Base-by-base conservation (phyloP, 2,888 invertebrate species). In the Melipona bicolor region DNA sequence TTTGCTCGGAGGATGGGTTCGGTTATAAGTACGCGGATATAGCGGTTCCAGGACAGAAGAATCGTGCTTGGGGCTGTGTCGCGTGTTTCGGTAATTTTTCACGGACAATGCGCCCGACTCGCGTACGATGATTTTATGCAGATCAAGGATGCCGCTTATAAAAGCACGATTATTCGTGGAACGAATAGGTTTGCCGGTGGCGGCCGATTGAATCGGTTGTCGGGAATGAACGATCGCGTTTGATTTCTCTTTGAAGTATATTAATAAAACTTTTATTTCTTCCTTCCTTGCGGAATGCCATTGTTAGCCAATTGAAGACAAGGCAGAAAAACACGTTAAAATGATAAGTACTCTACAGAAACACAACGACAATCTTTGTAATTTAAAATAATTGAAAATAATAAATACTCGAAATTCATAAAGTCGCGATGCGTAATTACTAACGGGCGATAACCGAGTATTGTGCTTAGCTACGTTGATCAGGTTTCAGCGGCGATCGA, bases 21-120 rank as follows among this genome's bases (percentile, higher is more conserved):
- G 84, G 91, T 91, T 91, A 90, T 91, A 90, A 91, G 91, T 90
- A 89, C 84, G 62, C 81, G 85, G 82, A 85, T 87, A 90, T 88
- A 86, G 80, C 83, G 78, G 78, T 83, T 81, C 75, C 72, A 54
- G 67, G 49, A 70, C 36, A 74, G 80, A 75, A 76, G 85, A 83
- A 88, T 83, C 43, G 43, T 43, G 43, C 43, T 43, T 43, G 56
- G 81, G 84, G 72, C 64, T 83, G 62, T 83, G 89, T 83, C 85
- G 87, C 87, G 89, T 86, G 87, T 89, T 86, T 86, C 83, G 83
- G 83, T 87, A 67, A 89, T 89, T 89, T 89, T 89, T 89, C 89
- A 89, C 67, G 79, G 81, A 83, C 81, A 85, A 83, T 77, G 65
- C 80, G 54, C 65, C 17, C 73, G 84, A 73, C 79, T 79, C 79